These are phyloP conservation scores for Neostethus bicornis DNA, from an alignment of 2,797 vertebrate genomes.

Conservation along the genomic window DNA sequence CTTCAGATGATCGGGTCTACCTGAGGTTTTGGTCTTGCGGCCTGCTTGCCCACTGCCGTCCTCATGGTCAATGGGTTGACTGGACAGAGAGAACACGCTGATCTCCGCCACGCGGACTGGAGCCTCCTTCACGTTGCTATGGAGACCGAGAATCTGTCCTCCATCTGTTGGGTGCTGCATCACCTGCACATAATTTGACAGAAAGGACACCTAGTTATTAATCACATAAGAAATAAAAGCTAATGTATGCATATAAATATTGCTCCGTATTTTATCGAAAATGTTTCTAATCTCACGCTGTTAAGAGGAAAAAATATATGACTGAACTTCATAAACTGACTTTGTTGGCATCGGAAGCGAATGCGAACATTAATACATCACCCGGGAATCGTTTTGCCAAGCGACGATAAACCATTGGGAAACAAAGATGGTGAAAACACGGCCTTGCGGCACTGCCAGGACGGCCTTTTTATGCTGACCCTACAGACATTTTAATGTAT, in stretches of 20 bases:
- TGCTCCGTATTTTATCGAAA: background rate
- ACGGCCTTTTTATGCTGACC: conserved; percentile 30
- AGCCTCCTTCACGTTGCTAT: conserved; percentile 82
- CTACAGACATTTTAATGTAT: conserved; percentile 28
- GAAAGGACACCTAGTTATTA: conserved; percentile 4
- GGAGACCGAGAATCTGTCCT: conserved; percentile 81
- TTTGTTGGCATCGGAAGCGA: conserved; percentile 9
- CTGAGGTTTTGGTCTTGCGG: conserved; percentile 81
- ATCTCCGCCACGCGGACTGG: conserved; percentile 81
- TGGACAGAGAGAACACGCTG: conserved; percentile 82
- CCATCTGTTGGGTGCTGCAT: conserved; percentile 84
- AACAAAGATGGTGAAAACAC: conserved; percentile 23
- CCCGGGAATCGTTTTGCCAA: conserved; percentile 34
- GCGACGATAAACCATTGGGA: conserved; percentile 8
- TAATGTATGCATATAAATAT: background rate
- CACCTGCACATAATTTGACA: conserved; percentile 68
- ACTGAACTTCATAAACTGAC: background rate
- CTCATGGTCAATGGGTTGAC: conserved; percentile 84
- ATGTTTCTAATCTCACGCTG: background rate
- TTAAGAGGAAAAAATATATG: conserved; percentile 6
- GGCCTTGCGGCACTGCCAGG: conserved; percentile 19
- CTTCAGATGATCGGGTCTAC: conserved; percentile 53
- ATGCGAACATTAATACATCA: background rate
- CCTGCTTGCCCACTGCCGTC: conserved; percentile 75
- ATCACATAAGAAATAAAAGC: conserved; percentile 15